These are phyloP conservation scores for Poicephalus gulielmi DNA, from an alignment of 2,113 vertebrate species.

Conservation along the genomic window DNA sequence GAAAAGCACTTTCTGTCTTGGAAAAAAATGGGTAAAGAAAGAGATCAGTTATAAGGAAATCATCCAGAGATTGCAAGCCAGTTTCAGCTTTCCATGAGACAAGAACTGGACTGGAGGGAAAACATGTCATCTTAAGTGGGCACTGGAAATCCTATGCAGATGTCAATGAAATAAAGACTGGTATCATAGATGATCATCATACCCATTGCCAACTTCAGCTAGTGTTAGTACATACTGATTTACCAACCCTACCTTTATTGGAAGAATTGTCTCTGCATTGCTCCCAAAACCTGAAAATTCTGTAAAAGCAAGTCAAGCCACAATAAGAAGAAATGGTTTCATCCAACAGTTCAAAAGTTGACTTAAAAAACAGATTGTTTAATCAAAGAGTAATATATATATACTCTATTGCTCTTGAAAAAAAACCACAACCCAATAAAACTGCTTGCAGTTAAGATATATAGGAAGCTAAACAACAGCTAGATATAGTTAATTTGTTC, in stretches of 20 bases:
- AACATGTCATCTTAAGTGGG: neutral
- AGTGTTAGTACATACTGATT: neutral
- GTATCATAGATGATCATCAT: rapidly evolving
- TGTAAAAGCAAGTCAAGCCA: neutral
- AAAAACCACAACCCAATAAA: neutral
- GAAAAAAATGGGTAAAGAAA: neutral
- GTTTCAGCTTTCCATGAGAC: neutral
- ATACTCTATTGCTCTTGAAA: neutral
- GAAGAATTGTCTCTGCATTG: neutral
- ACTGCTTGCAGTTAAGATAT: neutral
- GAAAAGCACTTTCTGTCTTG: neutral
- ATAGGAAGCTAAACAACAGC: neutral
- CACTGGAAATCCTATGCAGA: neutral
- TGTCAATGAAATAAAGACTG: neutral
- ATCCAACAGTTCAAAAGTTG: neutral
- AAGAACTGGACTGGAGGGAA: neutral
- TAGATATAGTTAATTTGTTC: neutral
- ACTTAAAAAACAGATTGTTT: neutral
- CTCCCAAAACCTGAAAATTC: neutral
- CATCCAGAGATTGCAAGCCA: neutral
- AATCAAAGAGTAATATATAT: neutral
- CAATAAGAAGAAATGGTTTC: neutral
- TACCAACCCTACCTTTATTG: neutral
- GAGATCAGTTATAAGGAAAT: neutral
- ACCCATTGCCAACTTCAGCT: neutral